phyloP scores from a whole-genome alignment of 30 jellyfish, hydroid and myxozoan species.

The Clytia hemisphaerica region DNA sequence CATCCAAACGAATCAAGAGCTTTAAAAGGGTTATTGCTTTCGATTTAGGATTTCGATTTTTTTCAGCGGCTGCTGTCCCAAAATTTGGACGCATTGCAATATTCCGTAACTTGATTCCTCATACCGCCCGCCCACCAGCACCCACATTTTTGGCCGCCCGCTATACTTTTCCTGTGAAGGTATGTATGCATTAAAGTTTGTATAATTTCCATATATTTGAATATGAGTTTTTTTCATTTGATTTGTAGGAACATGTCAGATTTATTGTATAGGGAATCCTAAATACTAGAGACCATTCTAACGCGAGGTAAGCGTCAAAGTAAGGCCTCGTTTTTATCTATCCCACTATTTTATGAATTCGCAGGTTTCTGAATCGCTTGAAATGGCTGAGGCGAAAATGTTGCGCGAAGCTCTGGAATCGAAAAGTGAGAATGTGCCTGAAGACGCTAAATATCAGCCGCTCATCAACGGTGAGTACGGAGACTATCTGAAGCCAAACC shows the following conservation, averaged over 20 bases:
- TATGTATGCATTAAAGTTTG: slow-evolving; percentile 12
- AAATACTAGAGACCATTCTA: too few species aligned
- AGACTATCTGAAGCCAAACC: neutral
- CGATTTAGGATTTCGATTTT: neutral
- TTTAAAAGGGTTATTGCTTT: too few species aligned
- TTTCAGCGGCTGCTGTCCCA: slow-evolving; percentile 63
- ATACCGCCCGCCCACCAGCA: slow-evolving; percentile 84
- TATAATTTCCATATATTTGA: neutral
- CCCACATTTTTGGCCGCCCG: slow-evolving; percentile 74
- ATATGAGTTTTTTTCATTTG: too few species aligned
- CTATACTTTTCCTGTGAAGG: slow-evolving; percentile 78
- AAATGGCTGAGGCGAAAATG: slow-evolving; percentile 3
- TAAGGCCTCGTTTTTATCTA: too few species aligned
- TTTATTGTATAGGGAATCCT: too few species aligned
- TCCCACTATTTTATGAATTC: neutral
- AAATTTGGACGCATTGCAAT: slow-evolving; percentile 67
- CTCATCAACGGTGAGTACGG: slow-evolving; percentile 8
- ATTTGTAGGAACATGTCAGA: too few species aligned
- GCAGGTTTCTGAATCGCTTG: neutral
- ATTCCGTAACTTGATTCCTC: slow-evolving; percentile 62
- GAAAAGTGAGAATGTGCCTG: neutral
- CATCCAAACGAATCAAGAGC: too few species aligned
- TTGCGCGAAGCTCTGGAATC: slow-evolving; percentile 19
- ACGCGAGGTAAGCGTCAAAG: too few species aligned
- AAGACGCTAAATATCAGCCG: neutral